Conservation (phyloP, 2,113 vertebrate species). For the Ochotona curzoniae region DNA sequence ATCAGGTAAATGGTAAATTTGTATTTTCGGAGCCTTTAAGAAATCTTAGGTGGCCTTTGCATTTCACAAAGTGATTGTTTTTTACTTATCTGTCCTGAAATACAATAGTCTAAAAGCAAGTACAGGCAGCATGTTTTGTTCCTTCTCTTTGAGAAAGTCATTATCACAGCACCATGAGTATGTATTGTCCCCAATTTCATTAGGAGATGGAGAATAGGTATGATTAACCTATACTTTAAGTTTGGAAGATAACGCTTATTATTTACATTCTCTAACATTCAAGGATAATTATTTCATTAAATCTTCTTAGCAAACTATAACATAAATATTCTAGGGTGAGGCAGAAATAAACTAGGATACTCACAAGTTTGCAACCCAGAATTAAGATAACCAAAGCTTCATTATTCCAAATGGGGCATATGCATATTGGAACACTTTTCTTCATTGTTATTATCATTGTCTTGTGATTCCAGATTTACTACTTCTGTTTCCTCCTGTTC, state of each 20-base stretch:
- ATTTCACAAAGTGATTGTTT: neutral
- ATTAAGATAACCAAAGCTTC: neutral
- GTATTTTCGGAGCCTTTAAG: neutral
- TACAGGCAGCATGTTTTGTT: neutral
- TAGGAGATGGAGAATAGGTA: neutral
- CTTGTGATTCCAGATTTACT: neutral
- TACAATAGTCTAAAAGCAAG: neutral
- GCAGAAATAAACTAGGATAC: neutral
- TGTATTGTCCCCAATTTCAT: conserved; percentile 43
- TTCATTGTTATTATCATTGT: neutral
- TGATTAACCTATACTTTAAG: conserved; percentile 24
- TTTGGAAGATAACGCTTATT: conserved; percentile 55
- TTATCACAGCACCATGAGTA: neutral
- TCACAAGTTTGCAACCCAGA: neutral
- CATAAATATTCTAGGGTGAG: neutral
- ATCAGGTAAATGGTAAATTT: neutral
- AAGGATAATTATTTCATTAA: conserved; percentile 66
- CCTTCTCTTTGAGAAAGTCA: conserved; percentile 16
- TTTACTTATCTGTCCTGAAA: neutral
- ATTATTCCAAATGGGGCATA: conserved; percentile 18
- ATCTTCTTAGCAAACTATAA: conserved; percentile 40
- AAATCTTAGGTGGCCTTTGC: neutral
- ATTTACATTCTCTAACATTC: conserved; percentile 32
- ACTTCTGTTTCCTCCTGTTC: neutral
- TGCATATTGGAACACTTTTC: neutral